A percentile compares a stretch with the other conserved stretches of the same genome.
Evolutionary conservation across 35 echinoderm and acorn worm species (phyloP).

Genomic region (Anneissia japonica): DNA sequence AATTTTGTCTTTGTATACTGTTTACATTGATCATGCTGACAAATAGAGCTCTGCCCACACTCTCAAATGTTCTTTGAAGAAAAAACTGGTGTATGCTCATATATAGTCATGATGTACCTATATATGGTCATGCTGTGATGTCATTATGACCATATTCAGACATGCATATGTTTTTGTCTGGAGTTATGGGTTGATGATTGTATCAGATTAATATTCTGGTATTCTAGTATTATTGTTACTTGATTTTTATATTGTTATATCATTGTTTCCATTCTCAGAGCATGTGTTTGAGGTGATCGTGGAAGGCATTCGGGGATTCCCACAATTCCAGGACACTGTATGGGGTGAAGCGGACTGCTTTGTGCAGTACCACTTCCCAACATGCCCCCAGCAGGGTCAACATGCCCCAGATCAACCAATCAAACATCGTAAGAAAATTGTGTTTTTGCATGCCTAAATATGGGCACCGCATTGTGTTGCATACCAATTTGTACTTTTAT

Average conservation of each 20-base stretch:
- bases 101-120: neutral
- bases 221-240: neutral
- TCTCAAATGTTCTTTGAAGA: too few species aligned
- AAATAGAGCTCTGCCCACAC: too few species aligned
- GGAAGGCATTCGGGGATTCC: constrained; percentile 67
- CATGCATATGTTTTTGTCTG: too few species aligned
- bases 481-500: too few species aligned
- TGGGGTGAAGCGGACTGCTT: constrained; percentile 99
- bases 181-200: too few species aligned
- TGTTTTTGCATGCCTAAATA: too few species aligned
- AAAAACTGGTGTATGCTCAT: too few species aligned
- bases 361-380: constrained; percentile 93
- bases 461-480: too few species aligned
- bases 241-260: too few species aligned
- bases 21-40: too few species aligned
- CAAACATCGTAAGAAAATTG: neutral
- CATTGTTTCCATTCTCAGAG: constrained; percentile 4
- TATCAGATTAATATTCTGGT: too few species aligned
- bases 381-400: constrained; percentile 27
- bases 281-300: constrained; percentile 96
- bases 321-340: constrained; percentile 75
- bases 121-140: neutral
- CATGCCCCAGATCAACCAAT: neutral
- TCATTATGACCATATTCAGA: neutral
- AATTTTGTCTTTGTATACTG: too few species aligned